Evolutionary conservation across 2,888 invertebrate species (phyloP), one percentile per base, ranked within the genome.

Genomic region (Meta bourneti): DNA sequence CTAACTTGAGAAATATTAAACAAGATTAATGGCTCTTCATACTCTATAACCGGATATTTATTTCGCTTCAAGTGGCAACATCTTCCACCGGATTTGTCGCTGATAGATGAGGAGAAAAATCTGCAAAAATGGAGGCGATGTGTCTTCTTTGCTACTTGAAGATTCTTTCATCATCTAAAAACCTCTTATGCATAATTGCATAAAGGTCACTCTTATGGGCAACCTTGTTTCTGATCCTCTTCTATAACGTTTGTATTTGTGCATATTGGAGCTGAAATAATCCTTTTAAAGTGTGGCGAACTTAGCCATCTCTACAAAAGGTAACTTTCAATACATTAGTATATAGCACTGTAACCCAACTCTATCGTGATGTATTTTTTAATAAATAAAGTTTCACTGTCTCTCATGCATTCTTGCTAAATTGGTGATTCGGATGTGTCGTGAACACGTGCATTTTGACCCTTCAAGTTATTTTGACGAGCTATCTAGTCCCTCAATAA

Each of bases 1-100:
- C 54, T 11, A 20, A 54, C 34, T 79, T 79, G 34, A 54, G 54
- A 34, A n/a, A 79, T 79, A 79, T 79, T 79, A 79, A 79, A 54
- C 49, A 79, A 16, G 20, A 61, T 54, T 54, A 54, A 54, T 52
- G 52, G 20, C 79, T 19, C 79, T 79, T 79, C 79, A 61, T 61
- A 61, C 16, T 61, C 61, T 7, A 79, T 52, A 51, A 54, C 34
- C 5, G 79, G 51, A 54, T 79, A 79, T 79, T 61, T 34, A 54
- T 79, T 79, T 20, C 2, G 79, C n/a, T 79, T 34, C 61, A n/a
- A 20, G 61, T 54, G 13, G 79, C n/a, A 54, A 20, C 79, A 79
- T 79, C 16, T 19, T 48, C 34, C 20, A 16, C 79, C 11, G 7
- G 52, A 20, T 20, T 78, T 52, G 8, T 19, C n/a, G n/a, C 8